Evolutionary conservation across 2,888 invertebrate species (phyloP), one percentile per base, ranked within the genome.

Genomic region (Trimorus sp.): DNA sequence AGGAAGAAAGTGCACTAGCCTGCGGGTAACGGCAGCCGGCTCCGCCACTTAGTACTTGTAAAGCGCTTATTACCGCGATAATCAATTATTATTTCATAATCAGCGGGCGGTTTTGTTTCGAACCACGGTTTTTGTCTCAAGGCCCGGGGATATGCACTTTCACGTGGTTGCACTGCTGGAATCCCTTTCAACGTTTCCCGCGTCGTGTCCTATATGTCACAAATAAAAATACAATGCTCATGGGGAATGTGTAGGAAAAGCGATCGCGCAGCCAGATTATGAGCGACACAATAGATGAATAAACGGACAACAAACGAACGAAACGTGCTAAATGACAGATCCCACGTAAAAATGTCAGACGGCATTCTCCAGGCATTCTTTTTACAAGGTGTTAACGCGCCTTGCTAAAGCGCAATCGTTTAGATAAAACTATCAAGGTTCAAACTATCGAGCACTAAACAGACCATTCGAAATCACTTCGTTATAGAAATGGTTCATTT

Each of bases 51-150:
- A 75, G 65, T 71, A 66, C 70, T 70, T 82, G 82, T 82, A 82
- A 78, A 78, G 49, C 71, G 48, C 53, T 58, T 66, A 48, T 75
- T 75, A 74, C 73, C 45, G 75, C 62, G 66, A 74, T 78, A 26
- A 26, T 26, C 78, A 75, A 75, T 82, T 82, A 82, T 78, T 82
- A 78, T 82, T 82, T 82, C 82, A 70, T 78, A 82, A 82, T 73
- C 66, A 62, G 75, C 79, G 62, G 53, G 79, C 26, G 26, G 26
- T 26, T 26, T 26, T 26, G 26, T 26, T 26, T 26, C 26, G 4
- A 26, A 26, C 26, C 26, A 26, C 42, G 71, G 54, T 74, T 74
- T 82, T 82, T 78, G 74, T 82, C 56, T 82, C 53, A 70, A 16
- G 74, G 71, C 82, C 82, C 82, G 66, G 65, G 42, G 48, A 70